phyloP scores from a whole-genome alignment of 2,888 invertebrate species.

The Ochropleura plecta region DNA sequence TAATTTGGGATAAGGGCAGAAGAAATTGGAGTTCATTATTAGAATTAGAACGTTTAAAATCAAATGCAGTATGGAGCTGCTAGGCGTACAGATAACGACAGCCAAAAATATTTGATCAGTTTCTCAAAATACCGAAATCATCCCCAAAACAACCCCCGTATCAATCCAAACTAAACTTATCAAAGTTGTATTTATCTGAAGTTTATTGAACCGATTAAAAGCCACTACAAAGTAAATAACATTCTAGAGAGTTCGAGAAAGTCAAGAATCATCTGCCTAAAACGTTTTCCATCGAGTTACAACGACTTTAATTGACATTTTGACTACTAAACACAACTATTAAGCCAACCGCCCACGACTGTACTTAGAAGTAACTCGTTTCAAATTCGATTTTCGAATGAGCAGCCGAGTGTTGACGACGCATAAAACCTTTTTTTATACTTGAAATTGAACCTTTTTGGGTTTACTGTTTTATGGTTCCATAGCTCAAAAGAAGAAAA shows the following conservation, averaged over 20 bases:
- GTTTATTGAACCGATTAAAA: constrained; percentile 33
- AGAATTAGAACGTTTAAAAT: too few species aligned
- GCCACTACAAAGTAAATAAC: constrained; percentile 43
- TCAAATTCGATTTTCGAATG: not conserved
- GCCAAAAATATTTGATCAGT: not conserved
- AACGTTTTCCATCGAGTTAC: constrained; percentile 41
- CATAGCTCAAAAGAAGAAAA: too few species aligned
- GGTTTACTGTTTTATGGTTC: too few species aligned
- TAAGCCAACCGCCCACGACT: not conserved
- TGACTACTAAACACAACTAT: constrained; percentile 40
- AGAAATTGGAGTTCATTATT: too few species aligned
- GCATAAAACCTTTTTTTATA: too few species aligned
- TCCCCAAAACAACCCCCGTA: not conserved
- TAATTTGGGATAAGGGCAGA: too few species aligned
- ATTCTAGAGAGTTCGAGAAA: constrained; percentile 36
- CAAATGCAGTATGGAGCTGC: too few species aligned
- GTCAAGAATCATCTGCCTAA: constrained; percentile 45
- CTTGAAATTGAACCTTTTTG: too few species aligned
- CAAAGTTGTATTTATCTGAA: constrained; percentile 36
- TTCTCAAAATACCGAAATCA: not conserved
- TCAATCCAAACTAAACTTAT: constrained; percentile 37
- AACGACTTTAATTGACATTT: constrained; percentile 55
- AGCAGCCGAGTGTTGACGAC: too few species aligned
- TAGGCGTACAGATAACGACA: not conserved
- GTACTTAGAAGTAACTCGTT: not conserved